These are phyloP conservation scores for Aurelia sp. DNA, from an alignment of 30 jellyfish, hydroid and myxozoan genomes.

Conservation along the genomic window DNA sequence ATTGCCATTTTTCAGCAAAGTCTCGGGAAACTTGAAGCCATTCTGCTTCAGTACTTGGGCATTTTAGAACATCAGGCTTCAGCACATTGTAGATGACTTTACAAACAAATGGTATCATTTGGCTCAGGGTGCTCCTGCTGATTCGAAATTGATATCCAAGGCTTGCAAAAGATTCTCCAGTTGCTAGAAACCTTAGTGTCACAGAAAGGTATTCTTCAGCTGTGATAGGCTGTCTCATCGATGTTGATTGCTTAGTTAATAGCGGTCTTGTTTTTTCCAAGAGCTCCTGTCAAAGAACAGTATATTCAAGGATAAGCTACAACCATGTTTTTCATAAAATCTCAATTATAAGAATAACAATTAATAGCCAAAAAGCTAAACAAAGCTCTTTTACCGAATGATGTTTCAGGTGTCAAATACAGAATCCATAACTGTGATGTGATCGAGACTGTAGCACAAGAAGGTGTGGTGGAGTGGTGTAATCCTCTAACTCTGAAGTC, in stretches of 20 bases:
- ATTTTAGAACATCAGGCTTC: slow-evolving; percentile 2
- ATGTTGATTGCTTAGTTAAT: neutral
- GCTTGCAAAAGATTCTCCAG: slow-evolving; percentile 22
- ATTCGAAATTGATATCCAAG: slow-evolving; percentile 24
- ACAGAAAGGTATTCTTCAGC: slow-evolving; percentile 21
- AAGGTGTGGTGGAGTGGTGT: no score
- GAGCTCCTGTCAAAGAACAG: neutral
- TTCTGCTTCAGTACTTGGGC: slow-evolving; percentile 32
- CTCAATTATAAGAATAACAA: no score
- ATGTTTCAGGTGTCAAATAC: no score
- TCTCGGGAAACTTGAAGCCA: slow-evolving; percentile 32
- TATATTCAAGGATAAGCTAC: neutral
- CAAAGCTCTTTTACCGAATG: no score
- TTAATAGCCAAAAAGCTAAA: no score
- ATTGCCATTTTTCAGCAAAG: slow-evolving; percentile 55
- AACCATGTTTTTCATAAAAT: no score
- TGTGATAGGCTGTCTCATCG: slow-evolving; percentile 28
- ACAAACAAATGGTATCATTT: slow-evolving; percentile 9
- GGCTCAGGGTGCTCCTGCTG: neutral
- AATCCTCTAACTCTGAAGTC: no score
- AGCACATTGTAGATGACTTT: slow-evolving; percentile 17
- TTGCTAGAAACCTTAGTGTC: slow-evolving; percentile 40
- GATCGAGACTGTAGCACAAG: no score
- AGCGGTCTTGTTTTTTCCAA: neutral
- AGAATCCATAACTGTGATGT: no score